Conservation (phyloP, 2,888 invertebrate species). For the Thalpophila matura region DNA sequence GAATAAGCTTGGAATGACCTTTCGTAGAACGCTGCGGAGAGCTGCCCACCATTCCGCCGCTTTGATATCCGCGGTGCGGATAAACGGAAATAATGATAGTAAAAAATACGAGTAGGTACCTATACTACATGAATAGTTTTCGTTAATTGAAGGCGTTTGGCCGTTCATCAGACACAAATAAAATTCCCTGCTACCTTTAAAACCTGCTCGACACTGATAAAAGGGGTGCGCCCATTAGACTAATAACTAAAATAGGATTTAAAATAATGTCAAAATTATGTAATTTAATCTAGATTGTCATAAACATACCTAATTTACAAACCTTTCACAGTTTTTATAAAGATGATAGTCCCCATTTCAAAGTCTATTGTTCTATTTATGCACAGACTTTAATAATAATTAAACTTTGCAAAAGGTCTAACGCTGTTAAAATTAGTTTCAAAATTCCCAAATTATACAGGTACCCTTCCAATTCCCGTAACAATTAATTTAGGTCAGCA, state of each 20-base stretch:
- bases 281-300: conserved; percentile 2
- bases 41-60: conserved; percentile 11
- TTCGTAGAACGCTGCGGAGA: conserved; percentile 7
- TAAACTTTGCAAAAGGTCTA: conserved; percentile 22
- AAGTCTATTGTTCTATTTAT: conserved; percentile 19
- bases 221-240: conserved; percentile 1
- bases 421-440: conserved; percentile 29
- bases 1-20: conserved; percentile 56
- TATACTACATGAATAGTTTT: too few relatives aligned
- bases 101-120: too few relatives aligned
- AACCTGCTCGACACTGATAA: conserved; percentile 20
- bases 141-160: too few relatives aligned
- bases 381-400: conserved; percentile 26
- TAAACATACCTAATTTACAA: conserved; percentile 18
- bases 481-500: conserved; percentile 22
- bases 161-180: conserved; percentile 15
- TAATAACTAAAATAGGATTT: too few relatives aligned
- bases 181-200: conserved; percentile 5
- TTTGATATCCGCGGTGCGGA: conserved; percentile 17
- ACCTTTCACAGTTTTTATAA: neutral
- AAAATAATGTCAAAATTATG: conserved; percentile 29
- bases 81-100: conserved; percentile 15
- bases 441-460: conserved; percentile 15
- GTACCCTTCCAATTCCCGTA: conserved; percentile 4
- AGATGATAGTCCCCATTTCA: neutral